These are phyloP conservation scores for Chymomyza caudatula DNA, from an alignment of 2,888 invertebrate genomes.

Conservation along the genomic window DNA sequence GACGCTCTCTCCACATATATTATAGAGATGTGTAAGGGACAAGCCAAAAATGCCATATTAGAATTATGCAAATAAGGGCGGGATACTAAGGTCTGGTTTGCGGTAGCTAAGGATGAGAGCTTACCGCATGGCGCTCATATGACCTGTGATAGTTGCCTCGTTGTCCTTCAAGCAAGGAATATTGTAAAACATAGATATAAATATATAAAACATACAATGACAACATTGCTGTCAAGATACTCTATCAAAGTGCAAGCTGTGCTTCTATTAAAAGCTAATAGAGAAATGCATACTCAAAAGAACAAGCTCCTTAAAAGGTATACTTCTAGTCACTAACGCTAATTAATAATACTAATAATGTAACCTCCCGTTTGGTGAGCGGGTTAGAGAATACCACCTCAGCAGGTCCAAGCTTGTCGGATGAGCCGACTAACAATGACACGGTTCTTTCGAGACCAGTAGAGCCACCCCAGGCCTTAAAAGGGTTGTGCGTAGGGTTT, in stretches of 20 bases:
- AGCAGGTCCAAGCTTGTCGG: no score
- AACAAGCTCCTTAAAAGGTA: no score
- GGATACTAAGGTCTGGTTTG: not conserved
- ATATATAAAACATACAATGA: not conserved
- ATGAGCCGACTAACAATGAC: no score
- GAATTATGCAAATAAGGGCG: constrained; percentile 64
- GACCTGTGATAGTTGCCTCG: not conserved
- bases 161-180: not conserved
- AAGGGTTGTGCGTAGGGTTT: no score
- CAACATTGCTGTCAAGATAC: not conserved
- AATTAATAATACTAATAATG: no score
- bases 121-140: not conserved
- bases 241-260: not conserved
- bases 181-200: not conserved
- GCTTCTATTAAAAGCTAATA: no score
- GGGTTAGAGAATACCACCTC: no score
- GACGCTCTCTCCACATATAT: constrained; percentile 8
- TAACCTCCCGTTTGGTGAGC: no score
- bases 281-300: no score
- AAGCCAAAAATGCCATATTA: constrained; percentile 60
- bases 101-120: not conserved
- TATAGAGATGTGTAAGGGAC: constrained; percentile 2
- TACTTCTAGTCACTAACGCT: no score
- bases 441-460: no score
- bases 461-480: no score